phyloP scores from a whole-genome alignment of 1,140 invertebrate genomes.

The Drosophila busckii region DNA sequence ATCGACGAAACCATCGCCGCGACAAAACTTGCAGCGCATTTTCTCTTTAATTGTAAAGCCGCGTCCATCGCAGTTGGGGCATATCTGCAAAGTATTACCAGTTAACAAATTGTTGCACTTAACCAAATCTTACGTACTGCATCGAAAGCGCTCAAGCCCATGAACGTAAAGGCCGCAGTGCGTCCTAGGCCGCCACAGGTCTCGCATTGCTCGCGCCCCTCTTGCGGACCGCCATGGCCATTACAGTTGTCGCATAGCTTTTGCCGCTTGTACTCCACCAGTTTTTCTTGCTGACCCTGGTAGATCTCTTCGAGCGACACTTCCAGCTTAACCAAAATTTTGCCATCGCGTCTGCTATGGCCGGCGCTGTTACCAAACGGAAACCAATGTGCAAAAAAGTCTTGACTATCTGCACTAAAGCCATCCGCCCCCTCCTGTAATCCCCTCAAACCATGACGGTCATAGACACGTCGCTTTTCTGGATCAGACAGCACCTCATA shows the following conservation, averaged over 20 bases:
- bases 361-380: conserved; percentile 75
- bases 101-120: not conserved
- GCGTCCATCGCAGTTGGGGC: conserved; percentile 84
- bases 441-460: conserved; percentile 88
- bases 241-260: conserved; percentile 91
- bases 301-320: conserved; percentile 95
- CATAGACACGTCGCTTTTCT: conserved; percentile 86
- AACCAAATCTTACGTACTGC: conserved; percentile 29
- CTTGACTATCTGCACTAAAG: conserved; percentile 81
- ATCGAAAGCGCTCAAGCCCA: conserved; percentile 60
- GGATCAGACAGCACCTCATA: conserved; percentile 90
- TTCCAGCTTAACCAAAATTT: conserved; percentile 79
- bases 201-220: conserved; percentile 36
- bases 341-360: conserved; percentile 42
- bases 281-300: conserved; percentile 88
- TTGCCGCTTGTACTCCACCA: conserved; percentile 88
- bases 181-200: conserved; percentile 52
- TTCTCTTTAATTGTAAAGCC: conserved; percentile 89
- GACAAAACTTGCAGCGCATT: conserved; percentile 88
- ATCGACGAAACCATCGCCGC: conserved; percentile 88
- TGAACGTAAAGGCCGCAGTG: conserved; percentile 51
- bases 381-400: conserved; percentile 83
- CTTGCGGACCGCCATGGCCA: conserved; percentile 91
- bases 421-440: conserved; percentile 86
- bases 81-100: conserved; percentile 71